A percentile compares a stretch with the other conserved stretches of the same genome.
These are phyloP conservation scores for Pseudonaja textilis DNA, from an alignment of 2,113 vertebrate genomes.

Conservation along the genomic window DNA sequence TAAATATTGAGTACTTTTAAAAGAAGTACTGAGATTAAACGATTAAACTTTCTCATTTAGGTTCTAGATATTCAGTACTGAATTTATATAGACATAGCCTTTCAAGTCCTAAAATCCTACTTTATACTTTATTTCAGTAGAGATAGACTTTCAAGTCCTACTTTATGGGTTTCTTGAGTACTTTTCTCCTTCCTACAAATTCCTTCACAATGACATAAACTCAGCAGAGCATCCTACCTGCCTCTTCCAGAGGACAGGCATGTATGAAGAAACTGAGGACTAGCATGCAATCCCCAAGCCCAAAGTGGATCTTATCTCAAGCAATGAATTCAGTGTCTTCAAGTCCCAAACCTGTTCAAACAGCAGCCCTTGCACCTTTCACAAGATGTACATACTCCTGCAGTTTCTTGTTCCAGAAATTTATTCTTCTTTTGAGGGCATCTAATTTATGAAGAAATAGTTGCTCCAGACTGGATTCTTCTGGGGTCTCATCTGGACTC, in stretches of 20 bases:
- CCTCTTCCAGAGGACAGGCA: not conserved
- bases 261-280: not conserved
- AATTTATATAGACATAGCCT: not conserved
- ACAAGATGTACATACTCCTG: slow-evolving; percentile 74
- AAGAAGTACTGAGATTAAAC: not conserved
- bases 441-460: slow-evolving; percentile 72
- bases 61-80: not conserved
- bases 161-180: not conserved
- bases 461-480: slow-evolving; percentile 58
- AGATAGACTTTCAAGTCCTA: not conserved
- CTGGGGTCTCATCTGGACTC: slow-evolving; percentile 16
- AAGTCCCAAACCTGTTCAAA: not conserved
- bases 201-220: not conserved
- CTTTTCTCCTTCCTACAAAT: not conserved
- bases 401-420: slow-evolving; percentile 70
- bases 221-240: not conserved
- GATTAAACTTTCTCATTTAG: not conserved
- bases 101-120: not conserved
- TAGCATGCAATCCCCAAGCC: not conserved
- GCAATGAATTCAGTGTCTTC: not conserved
- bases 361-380: slow-evolving; percentile 24
- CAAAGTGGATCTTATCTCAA: not conserved
- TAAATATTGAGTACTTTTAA: not conserved
- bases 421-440: slow-evolving; percentile 69
- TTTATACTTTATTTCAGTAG: not conserved